A percentile compares a stretch with the other conserved stretches of the same genome.
Conservation (phyloP, 2,888 invertebrate genomes). For the Helleia helle region DNA sequence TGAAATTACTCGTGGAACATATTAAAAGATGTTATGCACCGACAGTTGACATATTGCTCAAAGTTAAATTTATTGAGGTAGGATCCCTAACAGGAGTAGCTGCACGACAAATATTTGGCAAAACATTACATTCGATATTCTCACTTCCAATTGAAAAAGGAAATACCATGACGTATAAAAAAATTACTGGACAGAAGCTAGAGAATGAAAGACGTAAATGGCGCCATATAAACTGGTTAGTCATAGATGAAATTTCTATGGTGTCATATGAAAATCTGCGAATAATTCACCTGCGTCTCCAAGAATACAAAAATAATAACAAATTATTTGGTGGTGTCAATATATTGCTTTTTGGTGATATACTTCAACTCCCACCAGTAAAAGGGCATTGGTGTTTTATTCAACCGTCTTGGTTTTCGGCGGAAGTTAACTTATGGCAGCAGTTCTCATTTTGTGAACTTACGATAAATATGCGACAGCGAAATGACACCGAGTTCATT, state of each 20-base stretch:
- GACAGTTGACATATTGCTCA: slow-evolving; percentile 17
- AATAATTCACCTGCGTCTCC: neutral
- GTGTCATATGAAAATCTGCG: slow-evolving; percentile 25
- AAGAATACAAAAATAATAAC: neutral
- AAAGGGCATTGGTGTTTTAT: slow-evolving; percentile 26
- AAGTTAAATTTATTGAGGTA: slow-evolving; percentile 5
- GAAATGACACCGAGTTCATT: slow-evolving; percentile 25
- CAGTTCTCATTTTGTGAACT: slow-evolving; percentile 28
- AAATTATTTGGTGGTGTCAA: neutral
- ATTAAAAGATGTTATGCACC: slow-evolving; percentile 22
- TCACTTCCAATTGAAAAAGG: slow-evolving; percentile 26
- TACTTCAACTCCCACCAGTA: slow-evolving; percentile 28
- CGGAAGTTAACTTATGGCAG: slow-evolving; percentile 26
- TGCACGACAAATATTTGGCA: slow-evolving; percentile 21
- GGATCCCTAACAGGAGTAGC: neutral
- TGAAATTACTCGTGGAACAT: slow-evolving; percentile 26
- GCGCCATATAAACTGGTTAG: slow-evolving; percentile 25
- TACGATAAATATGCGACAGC: slow-evolving; percentile 31
- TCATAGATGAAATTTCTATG: slow-evolving; percentile 29
- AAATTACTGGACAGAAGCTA: slow-evolving; percentile 18
- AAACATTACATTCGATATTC: slow-evolving; percentile 21
- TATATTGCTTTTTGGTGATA: slow-evolving; percentile 24
- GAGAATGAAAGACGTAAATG: slow-evolving; percentile 25
- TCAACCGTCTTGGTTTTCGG: slow-evolving; percentile 16
- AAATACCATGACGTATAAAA: slow-evolving; percentile 16